phyloP scores from a whole-genome alignment of 1,140 invertebrate species.

The Cotesia chilonis region DNA sequence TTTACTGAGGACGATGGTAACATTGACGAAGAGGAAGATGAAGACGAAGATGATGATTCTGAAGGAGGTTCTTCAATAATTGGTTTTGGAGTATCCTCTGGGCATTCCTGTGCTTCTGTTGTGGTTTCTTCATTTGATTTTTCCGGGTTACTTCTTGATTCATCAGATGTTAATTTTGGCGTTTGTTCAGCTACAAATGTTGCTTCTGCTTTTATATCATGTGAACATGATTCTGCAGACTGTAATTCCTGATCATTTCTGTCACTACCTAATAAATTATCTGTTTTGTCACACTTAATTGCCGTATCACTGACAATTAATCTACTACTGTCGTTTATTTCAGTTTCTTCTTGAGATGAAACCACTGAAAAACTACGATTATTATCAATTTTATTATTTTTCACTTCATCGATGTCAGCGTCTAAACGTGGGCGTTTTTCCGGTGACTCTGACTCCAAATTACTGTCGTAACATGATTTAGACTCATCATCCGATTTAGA shows the following conservation, averaged over 20 bases:
- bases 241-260: background rate
- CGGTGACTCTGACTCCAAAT: slow-evolving; percentile 7
- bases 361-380: background rate
- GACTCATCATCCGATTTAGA: slow-evolving; percentile 21
- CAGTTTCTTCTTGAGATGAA: background rate
- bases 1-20: background rate
- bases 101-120: no score
- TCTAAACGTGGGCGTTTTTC: slow-evolving; percentile 33
- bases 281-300: background rate
- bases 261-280: background rate
- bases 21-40: no score
- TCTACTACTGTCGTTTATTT: no score
- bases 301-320: no score
- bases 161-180: background rate
- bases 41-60: slow-evolving; percentile 6
- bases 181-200: background rate
- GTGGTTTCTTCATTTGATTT: background rate
- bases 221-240: background rate
- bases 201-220: background rate
- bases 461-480: slow-evolving; percentile 24
- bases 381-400: slow-evolving; percentile 1
- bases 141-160: background rate
- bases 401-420: background rate
- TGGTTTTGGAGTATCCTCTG: slow-evolving; percentile 31
- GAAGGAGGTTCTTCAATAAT: slow-evolving; percentile 45